Evolutionary conservation across 1,140 invertebrate species (phyloP).

Genomic region (Drosophila sproati): DNA sequence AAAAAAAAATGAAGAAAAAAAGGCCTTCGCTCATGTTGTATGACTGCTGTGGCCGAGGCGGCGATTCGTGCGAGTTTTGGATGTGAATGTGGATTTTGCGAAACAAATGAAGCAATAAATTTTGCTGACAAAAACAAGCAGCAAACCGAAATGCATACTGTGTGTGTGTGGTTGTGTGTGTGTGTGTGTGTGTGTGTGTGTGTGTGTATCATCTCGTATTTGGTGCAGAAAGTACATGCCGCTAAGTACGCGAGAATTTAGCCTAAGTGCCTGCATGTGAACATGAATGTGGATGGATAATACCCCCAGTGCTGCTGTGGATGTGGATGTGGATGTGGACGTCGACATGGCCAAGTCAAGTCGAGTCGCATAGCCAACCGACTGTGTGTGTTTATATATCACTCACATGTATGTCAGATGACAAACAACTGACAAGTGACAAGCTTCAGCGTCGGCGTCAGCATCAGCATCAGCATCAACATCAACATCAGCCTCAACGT

Average conservation of each 20-base stretch:
- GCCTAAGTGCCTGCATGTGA: conserved; percentile 70
- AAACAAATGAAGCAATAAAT: conserved; percentile 83
- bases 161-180: conserved; percentile 14
- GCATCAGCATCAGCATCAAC: conserved; percentile 16
- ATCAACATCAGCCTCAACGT: background rate
- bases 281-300: conserved; percentile 60
- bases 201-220: conserved; percentile 5
- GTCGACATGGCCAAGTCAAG: conserved; percentile 52
- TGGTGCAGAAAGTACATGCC: conserved; percentile 62
- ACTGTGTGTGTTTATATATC: conserved; percentile 80
- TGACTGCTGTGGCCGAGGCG: conserved; percentile 11
- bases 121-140: conserved; percentile 79
- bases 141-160: conserved; percentile 51
- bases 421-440: conserved; percentile 83
- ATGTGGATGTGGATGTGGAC: conserved; percentile 46
- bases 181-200: conserved; percentile 27
- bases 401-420: conserved; percentile 81
- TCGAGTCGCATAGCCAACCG: conserved; percentile 40
- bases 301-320: conserved; percentile 36
- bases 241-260: conserved; percentile 77
- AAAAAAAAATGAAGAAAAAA: background rate
- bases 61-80: conserved; percentile 30
- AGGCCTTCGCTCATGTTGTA: conserved; percentile 25
- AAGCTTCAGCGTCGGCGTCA: conserved; percentile 71
- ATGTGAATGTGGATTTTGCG: conserved; percentile 50